Conservation (phyloP, 1,140 invertebrate genomes). For the Hylyphantes graminicola region DNA sequence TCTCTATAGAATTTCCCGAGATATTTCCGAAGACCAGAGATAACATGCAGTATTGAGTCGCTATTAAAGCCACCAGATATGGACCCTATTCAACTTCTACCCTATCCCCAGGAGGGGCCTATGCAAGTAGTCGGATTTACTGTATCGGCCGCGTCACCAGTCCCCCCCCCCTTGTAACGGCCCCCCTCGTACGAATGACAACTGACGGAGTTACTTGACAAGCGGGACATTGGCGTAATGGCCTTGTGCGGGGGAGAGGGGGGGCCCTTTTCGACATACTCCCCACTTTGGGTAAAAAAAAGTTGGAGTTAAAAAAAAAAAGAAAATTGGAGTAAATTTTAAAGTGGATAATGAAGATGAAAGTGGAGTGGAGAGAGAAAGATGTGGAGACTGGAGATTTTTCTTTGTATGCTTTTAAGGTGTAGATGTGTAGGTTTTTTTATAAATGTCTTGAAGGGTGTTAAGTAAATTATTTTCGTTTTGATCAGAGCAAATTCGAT, state of each 20-base stretch:
- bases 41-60: conserved; percentile 57
- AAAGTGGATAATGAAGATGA: conserved; percentile 52
- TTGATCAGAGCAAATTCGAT: no score
- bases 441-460: no score
- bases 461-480: no score
- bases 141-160: conserved; percentile 53
- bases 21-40: conserved; percentile 51
- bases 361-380: conserved; percentile 12
- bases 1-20: conserved; percentile 50
- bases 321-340: conserved; percentile 12
- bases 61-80: conserved; percentile 59
- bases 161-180: conserved; percentile 6
- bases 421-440: no score
- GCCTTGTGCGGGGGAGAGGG: conserved; percentile 46
- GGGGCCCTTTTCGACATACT: neutral
- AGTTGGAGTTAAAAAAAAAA: conserved; percentile 18
- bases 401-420: no score
- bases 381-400: no score
- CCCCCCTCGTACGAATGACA: conserved; percentile 43
- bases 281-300: conserved; percentile 13
- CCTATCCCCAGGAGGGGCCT: conserved; percentile 30
- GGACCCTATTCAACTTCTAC: conserved; percentile 46
- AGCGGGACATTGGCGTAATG: conserved; percentile 38
- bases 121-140: conserved; percentile 58
- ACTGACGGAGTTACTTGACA: conserved; percentile 57